Conservation (phyloP, 1,140 invertebrate species). For the Orius insidiosus region DNA sequence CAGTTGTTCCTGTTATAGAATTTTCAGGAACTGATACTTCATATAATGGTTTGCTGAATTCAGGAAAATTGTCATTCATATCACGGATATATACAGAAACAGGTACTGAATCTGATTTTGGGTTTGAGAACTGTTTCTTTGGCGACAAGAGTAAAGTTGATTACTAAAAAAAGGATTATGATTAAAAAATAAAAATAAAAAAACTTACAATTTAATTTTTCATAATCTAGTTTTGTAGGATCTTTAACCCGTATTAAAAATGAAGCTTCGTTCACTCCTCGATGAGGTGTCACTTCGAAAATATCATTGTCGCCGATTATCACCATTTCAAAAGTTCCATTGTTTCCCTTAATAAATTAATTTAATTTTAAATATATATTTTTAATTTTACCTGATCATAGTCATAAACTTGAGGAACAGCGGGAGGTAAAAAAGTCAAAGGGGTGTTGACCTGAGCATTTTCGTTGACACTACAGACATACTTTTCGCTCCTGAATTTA, state of each 20-base stretch:
- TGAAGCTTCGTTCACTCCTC: conserved; percentile 80
- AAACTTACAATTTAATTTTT: conserved; percentile 39
- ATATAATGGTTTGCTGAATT: conserved; percentile 63
- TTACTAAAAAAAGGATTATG: conserved; percentile 31
- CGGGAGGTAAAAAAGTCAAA: conserved; percentile 63
- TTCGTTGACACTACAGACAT: conserved; percentile 79
- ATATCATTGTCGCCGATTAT: conserved; percentile 62
- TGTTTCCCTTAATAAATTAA: conserved; percentile 52
- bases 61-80: conserved; percentile 86
- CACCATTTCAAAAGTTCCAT: conserved; percentile 75
- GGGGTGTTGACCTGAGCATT: conserved; percentile 82
- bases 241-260: conserved; percentile 82
- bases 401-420: conserved; percentile 74
- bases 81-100: conserved; percentile 74
- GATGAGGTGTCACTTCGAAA: conserved; percentile 75
- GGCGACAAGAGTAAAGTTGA: conserved; percentile 74
- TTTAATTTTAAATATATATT: not conserved
- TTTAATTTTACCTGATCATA: conserved; percentile 56
- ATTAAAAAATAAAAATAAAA: not conserved
- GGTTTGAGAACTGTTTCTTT: conserved; percentile 57
- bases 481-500: conserved; percentile 54
- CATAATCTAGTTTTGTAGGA: conserved; percentile 67
- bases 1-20: conserved; percentile 57
- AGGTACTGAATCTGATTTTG: conserved; percentile 62
- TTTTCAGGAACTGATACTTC: conserved; percentile 64